These are phyloP conservation scores for Motacilla alba DNA, from an alignment of 2,113 vertebrate genomes.

Conservation along the genomic window DNA sequence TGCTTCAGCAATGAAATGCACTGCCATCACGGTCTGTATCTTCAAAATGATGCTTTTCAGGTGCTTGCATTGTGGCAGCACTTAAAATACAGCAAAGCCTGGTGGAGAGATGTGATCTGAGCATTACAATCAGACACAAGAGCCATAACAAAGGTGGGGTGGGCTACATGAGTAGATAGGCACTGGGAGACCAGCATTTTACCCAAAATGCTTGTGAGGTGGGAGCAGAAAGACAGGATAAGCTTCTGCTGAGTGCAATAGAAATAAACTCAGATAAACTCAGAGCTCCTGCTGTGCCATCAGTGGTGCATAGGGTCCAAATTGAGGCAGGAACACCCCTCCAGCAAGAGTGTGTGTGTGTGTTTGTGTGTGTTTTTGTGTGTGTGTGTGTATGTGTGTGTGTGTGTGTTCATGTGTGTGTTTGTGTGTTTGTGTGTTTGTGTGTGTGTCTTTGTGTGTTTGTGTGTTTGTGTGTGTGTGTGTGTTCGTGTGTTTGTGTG, in stretches of 20 bases:
- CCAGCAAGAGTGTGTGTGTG: accelerated
- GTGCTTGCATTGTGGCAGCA: not conserved
- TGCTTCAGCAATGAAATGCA: not conserved
- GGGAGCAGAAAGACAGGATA: accelerated
- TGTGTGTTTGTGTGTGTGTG: no score
- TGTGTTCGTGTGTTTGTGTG: no score
- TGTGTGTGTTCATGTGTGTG: no score
- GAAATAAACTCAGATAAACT: not conserved
- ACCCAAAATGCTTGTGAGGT: not conserved
- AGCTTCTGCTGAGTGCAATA: not conserved
- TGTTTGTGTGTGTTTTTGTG: no score
- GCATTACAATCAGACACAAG: not conserved
- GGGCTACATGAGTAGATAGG: not conserved
- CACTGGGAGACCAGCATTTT: not conserved
- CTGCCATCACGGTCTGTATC: not conserved
- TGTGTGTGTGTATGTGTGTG: no score
- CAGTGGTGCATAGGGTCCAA: not conserved
- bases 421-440: no score
- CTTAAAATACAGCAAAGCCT: not conserved
- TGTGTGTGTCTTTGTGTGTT: no score
- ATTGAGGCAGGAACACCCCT: not conserved
- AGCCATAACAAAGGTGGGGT: not conserved
- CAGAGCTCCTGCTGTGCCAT: not conserved
- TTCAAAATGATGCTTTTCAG: not conserved
- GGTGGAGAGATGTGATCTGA: not conserved